A percentile compares a stretch with the other conserved stretches of the same genome.
Conservation (phyloP, 2,113 vertebrate species). For the human (Homo sapiens) region DNA sequence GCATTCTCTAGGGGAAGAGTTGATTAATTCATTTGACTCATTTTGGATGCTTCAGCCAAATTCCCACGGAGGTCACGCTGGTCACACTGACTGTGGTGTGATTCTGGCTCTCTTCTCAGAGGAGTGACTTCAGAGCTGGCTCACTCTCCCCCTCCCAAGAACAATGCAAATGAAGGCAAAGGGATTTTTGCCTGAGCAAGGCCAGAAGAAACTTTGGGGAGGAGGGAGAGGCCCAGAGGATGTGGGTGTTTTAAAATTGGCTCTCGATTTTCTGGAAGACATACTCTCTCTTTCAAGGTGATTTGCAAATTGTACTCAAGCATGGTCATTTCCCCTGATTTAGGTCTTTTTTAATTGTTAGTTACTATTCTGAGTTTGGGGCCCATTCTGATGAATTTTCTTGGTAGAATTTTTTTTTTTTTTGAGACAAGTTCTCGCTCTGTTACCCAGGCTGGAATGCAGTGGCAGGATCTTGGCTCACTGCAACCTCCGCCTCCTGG, state of each 20-base stretch:
- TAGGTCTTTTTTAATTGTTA: background rate
- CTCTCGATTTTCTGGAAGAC: constrained; percentile 46
- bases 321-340: constrained; percentile 11
- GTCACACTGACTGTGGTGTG: background rate
- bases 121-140: background rate
- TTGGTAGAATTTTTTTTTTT: constrained; percentile 13
- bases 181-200: constrained; percentile 28
- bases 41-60: background rate
- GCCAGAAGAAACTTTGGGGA: background rate
- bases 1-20: background rate
- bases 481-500: no score
- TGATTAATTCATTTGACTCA: constrained; percentile 15
- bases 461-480: background rate
- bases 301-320: constrained; percentile 64
- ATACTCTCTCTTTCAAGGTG: background rate
- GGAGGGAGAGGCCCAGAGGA: constrained; percentile 47
- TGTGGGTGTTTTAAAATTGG: constrained; percentile 67
- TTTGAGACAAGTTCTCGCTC: background rate
- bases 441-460: background rate
- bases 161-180: constrained; percentile 64
- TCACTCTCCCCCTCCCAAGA: background rate
- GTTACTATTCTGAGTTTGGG: background rate
- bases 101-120: background rate
- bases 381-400: constrained; percentile 20
- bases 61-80: background rate